A percentile compares a stretch with the other conserved stretches of the same genome.
phyloP scores from a whole-genome alignment of 2,113 vertebrate species.

The Phaethornis superciliosus region DNA sequence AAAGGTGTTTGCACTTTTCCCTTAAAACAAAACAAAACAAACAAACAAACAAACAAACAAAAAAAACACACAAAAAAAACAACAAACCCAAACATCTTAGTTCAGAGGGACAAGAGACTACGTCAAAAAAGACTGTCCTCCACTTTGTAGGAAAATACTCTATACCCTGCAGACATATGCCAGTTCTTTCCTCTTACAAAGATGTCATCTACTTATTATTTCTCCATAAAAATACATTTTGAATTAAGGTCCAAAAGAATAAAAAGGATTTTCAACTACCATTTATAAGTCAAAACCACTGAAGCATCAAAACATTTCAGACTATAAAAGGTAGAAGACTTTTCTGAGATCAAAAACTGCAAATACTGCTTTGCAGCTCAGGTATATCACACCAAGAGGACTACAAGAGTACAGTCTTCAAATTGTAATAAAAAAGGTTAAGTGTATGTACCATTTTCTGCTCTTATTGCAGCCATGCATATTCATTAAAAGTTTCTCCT shows the following conservation, averaged over 20 bases:
- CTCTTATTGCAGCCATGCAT: neutral
- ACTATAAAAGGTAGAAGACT: neutral
- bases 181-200: neutral
- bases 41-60: too few relatives aligned
- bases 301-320: constrained; percentile 38
- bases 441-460: neutral
- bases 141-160: neutral
- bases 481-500: neutral
- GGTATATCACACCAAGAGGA: neutral
- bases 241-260: neutral
- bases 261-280: constrained; percentile 7
- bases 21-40: neutral
- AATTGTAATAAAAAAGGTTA: constrained; percentile 9
- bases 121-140: neutral
- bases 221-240: constrained; percentile 27
- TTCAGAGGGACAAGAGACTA: neutral
- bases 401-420: neutral
- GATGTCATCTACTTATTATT: constrained; percentile 7
- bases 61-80: too few relatives aligned
- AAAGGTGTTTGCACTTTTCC: neutral
- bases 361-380: constrained; percentile 23
- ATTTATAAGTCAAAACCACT: constrained; percentile 37
- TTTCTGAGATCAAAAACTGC: constrained; percentile 29
- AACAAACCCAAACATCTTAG: neutral
- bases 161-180: neutral